A percentile compares a stretch with the other conserved stretches of the same genome.
phyloP scores from a whole-genome alignment of 1,140 invertebrate species.

The Ips typographus region DNA sequence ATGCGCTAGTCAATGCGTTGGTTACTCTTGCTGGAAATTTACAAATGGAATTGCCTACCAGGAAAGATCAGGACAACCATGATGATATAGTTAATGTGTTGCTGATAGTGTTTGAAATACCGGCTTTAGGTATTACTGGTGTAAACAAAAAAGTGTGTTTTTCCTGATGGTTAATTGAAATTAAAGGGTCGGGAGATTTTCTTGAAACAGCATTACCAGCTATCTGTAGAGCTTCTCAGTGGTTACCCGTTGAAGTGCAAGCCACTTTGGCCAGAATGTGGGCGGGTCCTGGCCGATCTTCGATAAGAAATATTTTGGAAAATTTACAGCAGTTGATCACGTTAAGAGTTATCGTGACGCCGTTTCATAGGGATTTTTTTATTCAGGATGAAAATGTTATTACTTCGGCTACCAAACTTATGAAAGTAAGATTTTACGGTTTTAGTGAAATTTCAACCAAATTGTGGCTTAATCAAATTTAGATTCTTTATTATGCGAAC shows the following conservation, averaged over 20 bases:
- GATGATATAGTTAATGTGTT: constrained; percentile 74
- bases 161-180: neutral
- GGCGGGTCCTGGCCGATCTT: constrained; percentile 70
- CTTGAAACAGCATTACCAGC: constrained; percentile 79
- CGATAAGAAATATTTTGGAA: constrained; percentile 72
- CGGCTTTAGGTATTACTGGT: constrained; percentile 65
- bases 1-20: constrained; percentile 77
- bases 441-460: constrained; percentile 24
- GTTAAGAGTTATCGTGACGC: constrained; percentile 72
- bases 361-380: constrained; percentile 71
- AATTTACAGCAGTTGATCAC: constrained; percentile 87
- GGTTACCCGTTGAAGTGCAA: constrained; percentile 74
- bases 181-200: constrained; percentile 72
- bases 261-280: constrained; percentile 77
- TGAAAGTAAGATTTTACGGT: constrained; percentile 61
- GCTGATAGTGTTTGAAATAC: constrained; percentile 86
- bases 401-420: constrained; percentile 77
- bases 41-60: constrained; percentile 71
- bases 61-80: constrained; percentile 56
- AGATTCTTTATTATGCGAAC: constrained; percentile 89
- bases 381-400: constrained; percentile 84
- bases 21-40: constrained; percentile 71
- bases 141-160: constrained; percentile 27
- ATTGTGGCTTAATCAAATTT: constrained; percentile 43
- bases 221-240: constrained; percentile 75